Conservation (phyloP, 2,113 vertebrate genomes). For the Anolis carolinensis region DNA sequence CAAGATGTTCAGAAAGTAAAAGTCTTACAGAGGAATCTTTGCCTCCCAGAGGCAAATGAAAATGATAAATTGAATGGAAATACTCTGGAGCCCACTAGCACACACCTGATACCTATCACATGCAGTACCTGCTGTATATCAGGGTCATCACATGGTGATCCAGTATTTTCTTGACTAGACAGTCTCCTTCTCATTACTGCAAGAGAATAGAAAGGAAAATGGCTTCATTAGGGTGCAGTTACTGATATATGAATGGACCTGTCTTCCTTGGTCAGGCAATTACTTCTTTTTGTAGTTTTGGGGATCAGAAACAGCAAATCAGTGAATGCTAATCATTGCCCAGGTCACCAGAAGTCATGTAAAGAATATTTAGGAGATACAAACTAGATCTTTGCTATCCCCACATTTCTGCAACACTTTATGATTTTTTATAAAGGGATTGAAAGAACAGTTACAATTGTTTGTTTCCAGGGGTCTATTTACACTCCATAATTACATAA, state of each 20-base stretch:
- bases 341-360: background rate
- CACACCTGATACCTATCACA: background rate
- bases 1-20: background rate
- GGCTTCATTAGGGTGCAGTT: background rate
- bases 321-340: background rate
- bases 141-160: background rate
- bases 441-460: too few species aligned
- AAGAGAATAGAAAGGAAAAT: background rate
- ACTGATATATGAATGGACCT: background rate
- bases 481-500: too few species aligned
- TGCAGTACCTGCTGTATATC: too few species aligned
- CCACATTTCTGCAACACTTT: background rate
- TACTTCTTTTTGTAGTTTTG: constrained; percentile 25
- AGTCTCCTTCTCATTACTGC: background rate
- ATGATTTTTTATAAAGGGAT: too few species aligned
- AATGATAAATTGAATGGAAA: background rate
- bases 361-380: background rate
- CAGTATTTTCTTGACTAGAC: background rate
- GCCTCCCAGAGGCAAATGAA: background rate
- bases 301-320: background rate
- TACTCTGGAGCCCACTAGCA: too few species aligned
- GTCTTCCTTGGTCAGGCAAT: background rate
- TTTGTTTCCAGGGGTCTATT: too few species aligned
- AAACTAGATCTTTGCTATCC: background rate
- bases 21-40: background rate